Percentiles rank a stretch among this genome's conserved stretches.
Conservation (phyloP, 2,797 vertebrate genomes). For the Caiman crocodilus region DNA sequence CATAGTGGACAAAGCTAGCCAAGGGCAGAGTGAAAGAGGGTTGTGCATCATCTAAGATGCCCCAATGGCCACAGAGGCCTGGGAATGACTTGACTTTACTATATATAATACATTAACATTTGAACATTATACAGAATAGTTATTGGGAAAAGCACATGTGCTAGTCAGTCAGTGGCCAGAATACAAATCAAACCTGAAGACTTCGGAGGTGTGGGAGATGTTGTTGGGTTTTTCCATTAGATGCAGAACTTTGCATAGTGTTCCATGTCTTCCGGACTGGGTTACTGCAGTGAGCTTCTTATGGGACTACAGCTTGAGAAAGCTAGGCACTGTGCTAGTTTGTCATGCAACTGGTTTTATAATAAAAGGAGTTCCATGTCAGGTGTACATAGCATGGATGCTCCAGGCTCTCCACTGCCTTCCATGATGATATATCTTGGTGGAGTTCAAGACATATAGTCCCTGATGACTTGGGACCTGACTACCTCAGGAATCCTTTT, state of each 20-base stretch:
- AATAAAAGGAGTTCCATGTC: neutral
- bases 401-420: neutral
- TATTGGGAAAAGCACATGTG: neutral
- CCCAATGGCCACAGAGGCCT: too few species aligned
- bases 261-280: neutral
- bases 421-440: neutral
- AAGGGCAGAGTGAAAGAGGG: too few species aligned
- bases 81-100: neutral
- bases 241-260: neutral
- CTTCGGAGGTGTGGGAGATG: too few species aligned
- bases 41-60: too few species aligned
- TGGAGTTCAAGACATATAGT: neutral
- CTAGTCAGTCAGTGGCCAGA: neutral
- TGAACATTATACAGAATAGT: neutral
- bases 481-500: neutral
- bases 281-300: neutral
- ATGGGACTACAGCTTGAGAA: neutral
- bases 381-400: neutral
- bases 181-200: neutral
- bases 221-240: neutral
- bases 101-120: neutral
- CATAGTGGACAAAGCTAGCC: too few species aligned
- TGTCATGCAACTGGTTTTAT: neutral
- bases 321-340: neutral
- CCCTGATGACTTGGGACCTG: neutral